Evolutionary conservation across 2,888 invertebrate genomes (phyloP).

Genomic region (Sminthurides aquaticus): DNA sequence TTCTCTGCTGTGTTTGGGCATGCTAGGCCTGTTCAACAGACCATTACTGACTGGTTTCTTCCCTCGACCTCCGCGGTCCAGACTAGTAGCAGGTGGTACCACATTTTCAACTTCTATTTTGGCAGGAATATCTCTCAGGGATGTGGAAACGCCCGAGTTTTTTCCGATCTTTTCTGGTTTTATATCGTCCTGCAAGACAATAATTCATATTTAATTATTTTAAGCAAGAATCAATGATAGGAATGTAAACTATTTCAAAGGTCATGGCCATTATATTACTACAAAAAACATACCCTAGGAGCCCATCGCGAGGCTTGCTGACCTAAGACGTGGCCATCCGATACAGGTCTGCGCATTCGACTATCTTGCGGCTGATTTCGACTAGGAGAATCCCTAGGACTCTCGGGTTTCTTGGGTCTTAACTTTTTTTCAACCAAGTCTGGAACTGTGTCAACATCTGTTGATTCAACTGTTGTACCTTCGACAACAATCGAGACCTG

Average conservation of each 20-base stretch:
- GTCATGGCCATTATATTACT: neutral
- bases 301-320: conserved; percentile 27
- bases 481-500: conserved; percentile 51
- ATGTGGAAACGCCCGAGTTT: conserved; percentile 36
- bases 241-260: neutral
- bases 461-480: conserved; percentile 47
- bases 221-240: too few species aligned
- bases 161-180: conserved; percentile 21
- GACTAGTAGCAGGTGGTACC: conserved; percentile 35
- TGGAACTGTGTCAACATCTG: conserved; percentile 46
- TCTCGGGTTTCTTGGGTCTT: conserved; percentile 21
- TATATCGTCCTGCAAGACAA: conserved; percentile 11
- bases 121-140: conserved; percentile 41
- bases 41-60: conserved; percentile 37
- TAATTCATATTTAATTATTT: conserved; percentile 1
- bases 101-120: conserved; percentile 32
- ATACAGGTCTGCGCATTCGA: conserved; percentile 35
- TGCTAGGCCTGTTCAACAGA: conserved; percentile 28
- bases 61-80: conserved; percentile 35
- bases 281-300: conserved; percentile 25
- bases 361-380: conserved; percentile 8
- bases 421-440: conserved; percentile 43
- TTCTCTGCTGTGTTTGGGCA: conserved; percentile 33
- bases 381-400: conserved; percentile 15
- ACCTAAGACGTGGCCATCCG: conserved; percentile 40